Conservation (phyloP, 2,888 invertebrate species). For the Caenorhabditis sp. region DNA sequence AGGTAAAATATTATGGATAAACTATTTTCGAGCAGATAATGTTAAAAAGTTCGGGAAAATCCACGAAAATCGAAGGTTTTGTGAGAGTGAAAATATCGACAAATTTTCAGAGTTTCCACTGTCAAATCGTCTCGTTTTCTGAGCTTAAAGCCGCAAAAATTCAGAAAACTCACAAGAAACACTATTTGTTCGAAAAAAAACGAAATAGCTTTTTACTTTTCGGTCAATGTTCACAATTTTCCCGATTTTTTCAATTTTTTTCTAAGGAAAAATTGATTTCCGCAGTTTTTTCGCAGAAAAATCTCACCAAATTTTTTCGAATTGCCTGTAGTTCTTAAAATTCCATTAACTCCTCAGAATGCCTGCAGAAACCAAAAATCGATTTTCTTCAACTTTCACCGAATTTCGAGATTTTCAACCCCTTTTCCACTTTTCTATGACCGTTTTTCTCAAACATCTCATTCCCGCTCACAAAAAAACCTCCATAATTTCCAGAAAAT, state of each 20-base stretch:
- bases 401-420: no score
- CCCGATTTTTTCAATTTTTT: neutral
- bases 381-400: no score
- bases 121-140: no score
- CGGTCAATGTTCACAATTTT: neutral
- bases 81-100: no score
- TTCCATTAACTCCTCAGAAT: no score
- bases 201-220: neutral
- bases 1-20: neutral
- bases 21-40: neutral
- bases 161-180: neutral
- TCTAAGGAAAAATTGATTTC: no score
- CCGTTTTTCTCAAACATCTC: no score
- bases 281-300: neutral
- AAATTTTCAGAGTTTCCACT: no score
- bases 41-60: neutral
- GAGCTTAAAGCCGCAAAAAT: no score
- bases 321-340: neutral
- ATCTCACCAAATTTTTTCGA: neutral
- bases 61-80: slow-evolving; percentile 5
- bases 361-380: neutral
- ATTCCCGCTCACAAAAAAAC: no score
- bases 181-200: neutral
- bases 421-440: no score
- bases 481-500: slow-evolving; percentile 35